Evolutionary conservation across 2,113 vertebrate species (phyloP), one percentile per base, ranked within the genome.

Genomic region (Aptenodytes patagonicus): DNA sequence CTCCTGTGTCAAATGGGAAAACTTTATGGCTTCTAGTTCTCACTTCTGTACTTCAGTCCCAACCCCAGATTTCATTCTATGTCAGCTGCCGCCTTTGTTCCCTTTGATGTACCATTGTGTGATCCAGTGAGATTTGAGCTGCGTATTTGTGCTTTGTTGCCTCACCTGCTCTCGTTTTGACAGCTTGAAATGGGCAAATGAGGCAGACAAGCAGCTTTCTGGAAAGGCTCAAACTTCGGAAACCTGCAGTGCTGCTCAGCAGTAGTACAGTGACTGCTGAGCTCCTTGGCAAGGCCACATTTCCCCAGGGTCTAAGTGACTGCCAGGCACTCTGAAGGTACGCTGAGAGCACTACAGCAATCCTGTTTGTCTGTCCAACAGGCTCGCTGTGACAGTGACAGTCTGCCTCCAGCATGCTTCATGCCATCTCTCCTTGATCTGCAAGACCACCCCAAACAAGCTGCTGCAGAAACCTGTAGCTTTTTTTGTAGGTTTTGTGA

Each of bases 91-190:
- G 3, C 60, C 66, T 88, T 79, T 91, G 36, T 31, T 91, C 22
- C 31, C 46, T 96, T 88, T 90, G 79, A 80, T 57, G 79, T 49
- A 42, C 40, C 44, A 1, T 13, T 3, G 29, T 57, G 66, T 47
- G 83, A 54, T n/a, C 54, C 15, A 9, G 73, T 58, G 79, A 52
- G 79, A 68, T 54, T 4, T 61, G 64, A 86, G 89, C 79, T 70
- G 62, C 3, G 0, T 62, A 44, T 84, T 62, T 77, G 40, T 54
- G 40, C 75, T 94, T 91, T 89, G 72, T 83, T 83, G 83, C 71
- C 87, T 89, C 92, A 96, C 92, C 95, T 94, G 91, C 55, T 70
- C 38, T 92, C 18, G 4, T 79, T 95, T 62, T 22, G 28, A 68
- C 88, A 87, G 82, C 82, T 79, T 11, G 2, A 71, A 95, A 87